Evolutionary conservation across 2,888 invertebrate species (phyloP).

Genomic region (Taphrorychus bicolor): DNA sequence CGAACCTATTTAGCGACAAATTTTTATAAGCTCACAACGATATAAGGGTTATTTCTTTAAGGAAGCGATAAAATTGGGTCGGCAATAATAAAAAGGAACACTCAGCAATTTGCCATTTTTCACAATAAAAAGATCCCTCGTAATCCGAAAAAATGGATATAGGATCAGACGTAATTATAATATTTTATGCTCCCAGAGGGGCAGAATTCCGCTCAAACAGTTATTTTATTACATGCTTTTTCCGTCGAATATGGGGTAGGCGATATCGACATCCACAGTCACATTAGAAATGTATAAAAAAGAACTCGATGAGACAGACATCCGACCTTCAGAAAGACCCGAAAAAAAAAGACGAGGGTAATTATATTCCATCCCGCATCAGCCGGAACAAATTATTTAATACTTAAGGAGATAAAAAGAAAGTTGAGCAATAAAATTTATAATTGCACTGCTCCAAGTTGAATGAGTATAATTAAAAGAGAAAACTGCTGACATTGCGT

Average conservation of each 20-base stretch:
- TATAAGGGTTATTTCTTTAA: not conserved
- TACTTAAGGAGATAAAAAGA: conserved; percentile 4
- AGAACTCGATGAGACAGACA: too few relatives aligned
- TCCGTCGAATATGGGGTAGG: not conserved
- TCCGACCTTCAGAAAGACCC: too few relatives aligned
- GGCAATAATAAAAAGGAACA: conserved; percentile 8
- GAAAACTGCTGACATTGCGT: conserved; percentile 8
- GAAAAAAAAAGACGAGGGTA: too few relatives aligned
- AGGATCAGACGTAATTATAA: conserved; percentile 2
- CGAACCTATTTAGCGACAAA: conserved; percentile 1
- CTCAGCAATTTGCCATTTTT: conserved; percentile 13
- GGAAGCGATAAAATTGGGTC: not conserved
- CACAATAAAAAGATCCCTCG: conserved; percentile 5
- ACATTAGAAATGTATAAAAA: too few relatives aligned
- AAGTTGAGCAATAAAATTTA: conserved; percentile 5
- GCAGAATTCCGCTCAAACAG: not conserved
- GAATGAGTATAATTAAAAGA: conserved; percentile 10
- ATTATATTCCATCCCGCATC: too few relatives aligned
- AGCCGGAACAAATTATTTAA: conserved; percentile 5
- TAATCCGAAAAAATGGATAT: conserved; percentile 13
- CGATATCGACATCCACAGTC: too few relatives aligned
- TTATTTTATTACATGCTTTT: conserved; percentile 1
- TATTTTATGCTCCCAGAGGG: not conserved
- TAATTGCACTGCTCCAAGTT: conserved; percentile 7
- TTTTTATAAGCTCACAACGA: conserved; percentile 5